Conservation (phyloP, 2,113 vertebrate genomes). For the Pachypanchax playfairii region DNA sequence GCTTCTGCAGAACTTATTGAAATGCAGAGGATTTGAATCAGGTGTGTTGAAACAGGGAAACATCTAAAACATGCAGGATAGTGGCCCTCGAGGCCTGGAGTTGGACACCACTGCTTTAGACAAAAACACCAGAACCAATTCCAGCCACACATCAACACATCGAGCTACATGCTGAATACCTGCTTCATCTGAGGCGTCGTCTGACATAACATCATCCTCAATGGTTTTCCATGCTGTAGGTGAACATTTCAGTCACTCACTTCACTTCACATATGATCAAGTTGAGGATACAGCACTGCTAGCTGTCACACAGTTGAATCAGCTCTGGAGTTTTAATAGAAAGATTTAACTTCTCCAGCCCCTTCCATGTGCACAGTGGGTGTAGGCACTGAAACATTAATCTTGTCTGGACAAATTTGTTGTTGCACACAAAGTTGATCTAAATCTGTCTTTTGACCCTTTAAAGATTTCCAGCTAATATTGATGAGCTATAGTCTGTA, state of each 20-base stretch:
- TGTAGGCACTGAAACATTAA: no score
- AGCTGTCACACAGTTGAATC: not conserved
- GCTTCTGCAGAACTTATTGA: no score
- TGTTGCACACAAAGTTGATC: not conserved
- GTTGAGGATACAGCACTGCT: not conserved
- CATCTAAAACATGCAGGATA: no score
- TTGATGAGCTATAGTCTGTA: not conserved
- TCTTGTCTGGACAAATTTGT: no score
- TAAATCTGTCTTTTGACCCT: not conserved
- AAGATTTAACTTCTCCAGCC: not conserved
- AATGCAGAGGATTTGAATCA: no score
- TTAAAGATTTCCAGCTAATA: not conserved
- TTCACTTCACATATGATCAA: not conserved
- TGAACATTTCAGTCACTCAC: conserved; percentile 44
- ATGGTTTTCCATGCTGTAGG: conserved; percentile 72
- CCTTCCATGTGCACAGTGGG: fast-evolving
- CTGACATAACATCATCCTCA: conserved; percentile 82
- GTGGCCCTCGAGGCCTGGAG: no score
- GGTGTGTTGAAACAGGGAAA: no score
- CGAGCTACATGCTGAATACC: conserved; percentile 59
- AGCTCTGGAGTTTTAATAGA: no score
- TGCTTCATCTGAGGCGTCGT: conserved; percentile 80
- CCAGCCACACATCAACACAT: conserved; percentile 13
- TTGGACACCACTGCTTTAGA: no score
- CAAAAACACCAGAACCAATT: not conserved